phyloP scores from a whole-genome alignment of 2,888 invertebrate genomes.

The Physocephala rufipes region DNA sequence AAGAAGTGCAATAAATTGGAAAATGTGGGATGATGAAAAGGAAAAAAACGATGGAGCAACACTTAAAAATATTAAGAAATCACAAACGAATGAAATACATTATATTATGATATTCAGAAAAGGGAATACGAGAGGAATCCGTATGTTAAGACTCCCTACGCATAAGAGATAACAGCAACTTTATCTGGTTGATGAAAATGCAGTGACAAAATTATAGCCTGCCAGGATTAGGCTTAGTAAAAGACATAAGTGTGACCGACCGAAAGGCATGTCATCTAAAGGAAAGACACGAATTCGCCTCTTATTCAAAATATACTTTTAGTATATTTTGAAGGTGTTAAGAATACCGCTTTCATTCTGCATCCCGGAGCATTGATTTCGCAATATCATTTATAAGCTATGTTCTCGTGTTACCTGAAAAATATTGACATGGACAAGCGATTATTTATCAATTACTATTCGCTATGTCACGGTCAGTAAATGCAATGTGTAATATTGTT shows the following conservation, averaged over 20 bases:
- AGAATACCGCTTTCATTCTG: not conserved
- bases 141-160: not conserved
- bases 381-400: too few relatives aligned
- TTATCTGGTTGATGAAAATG: not conserved
- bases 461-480: not conserved
- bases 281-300: too few relatives aligned
- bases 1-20: not conserved
- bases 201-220: not conserved
- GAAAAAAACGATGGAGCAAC: conserved; percentile 1
- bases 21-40: not conserved
- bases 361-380: not conserved
- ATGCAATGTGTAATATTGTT: not conserved
- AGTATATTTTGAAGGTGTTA: too few relatives aligned
- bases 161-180: not conserved
- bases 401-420: too few relatives aligned
- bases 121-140: not conserved
- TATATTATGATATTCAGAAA: not conserved
- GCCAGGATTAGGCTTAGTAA: too few relatives aligned
- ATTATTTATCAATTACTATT: not conserved
- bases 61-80: conserved; percentile 35
- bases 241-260: too few relatives aligned
- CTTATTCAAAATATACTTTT: too few relatives aligned
- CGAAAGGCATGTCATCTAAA: too few relatives aligned
- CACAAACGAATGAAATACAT: not conserved
- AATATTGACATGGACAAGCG: too few relatives aligned